Conservation (phyloP, 1,140 invertebrate genomes). For the Sinonovacula constricta region DNA sequence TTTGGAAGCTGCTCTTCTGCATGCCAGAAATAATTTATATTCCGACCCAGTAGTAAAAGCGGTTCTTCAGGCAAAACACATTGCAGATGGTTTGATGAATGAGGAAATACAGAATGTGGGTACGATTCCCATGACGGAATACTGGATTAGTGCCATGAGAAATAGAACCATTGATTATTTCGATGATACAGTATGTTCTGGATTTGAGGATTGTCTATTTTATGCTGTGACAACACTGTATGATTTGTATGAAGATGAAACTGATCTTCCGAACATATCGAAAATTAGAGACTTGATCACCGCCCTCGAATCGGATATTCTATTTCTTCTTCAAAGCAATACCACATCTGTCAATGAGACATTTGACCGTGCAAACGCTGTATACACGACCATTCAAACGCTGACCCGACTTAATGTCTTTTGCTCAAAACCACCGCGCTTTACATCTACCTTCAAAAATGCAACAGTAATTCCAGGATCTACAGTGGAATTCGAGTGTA, state of each 20-base stretch:
- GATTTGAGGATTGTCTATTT: conserved; percentile 16
- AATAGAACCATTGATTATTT: conserved; percentile 12
- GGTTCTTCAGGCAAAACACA: neutral
- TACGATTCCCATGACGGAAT: conserved; percentile 3
- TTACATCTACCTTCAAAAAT: neutral
- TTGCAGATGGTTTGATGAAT: neutral
- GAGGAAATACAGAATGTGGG: neutral
- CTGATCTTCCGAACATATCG: conserved; percentile 2
- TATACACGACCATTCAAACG: neutral
- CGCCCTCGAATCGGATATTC: conserved; percentile 6
- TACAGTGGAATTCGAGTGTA: conserved; percentile 8
- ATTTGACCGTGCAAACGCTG: neutral
- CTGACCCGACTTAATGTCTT: conserved; percentile 1
- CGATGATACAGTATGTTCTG: neutral
- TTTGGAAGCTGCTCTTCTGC: neutral
- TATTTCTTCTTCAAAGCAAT: conserved; percentile 6
- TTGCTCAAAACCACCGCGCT: conserved; percentile 31
- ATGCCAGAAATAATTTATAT: neutral
- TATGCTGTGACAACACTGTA: conserved; percentile 13
- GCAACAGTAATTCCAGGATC: conserved; percentile 7
- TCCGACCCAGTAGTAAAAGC: conserved; percentile 15
- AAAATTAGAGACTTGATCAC: conserved; percentile 4
- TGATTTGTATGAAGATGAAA: conserved; percentile 8
- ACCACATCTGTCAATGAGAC: neutral
- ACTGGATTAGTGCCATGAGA: conserved; percentile 25